Evolutionary conservation across 2,113 vertebrate genomes (phyloP), one percentile per base, ranked within the genome.

Genomic region (Ariopsis seemanni): DNA sequence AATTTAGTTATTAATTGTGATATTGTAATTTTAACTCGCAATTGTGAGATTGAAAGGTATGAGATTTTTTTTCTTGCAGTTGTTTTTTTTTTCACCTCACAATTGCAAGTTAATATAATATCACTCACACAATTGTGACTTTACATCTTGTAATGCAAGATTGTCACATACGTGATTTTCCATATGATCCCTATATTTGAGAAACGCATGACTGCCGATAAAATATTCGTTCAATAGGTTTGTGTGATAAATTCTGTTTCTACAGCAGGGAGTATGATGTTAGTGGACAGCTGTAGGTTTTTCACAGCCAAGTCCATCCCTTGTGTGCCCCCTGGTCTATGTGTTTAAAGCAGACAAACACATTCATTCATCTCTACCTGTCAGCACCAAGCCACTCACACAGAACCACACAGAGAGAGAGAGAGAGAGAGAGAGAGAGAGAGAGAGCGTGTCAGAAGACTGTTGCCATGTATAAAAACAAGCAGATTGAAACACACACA

Each of bases 311-410:
- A 82, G 85, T 82, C 81, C 69, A 20, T 58, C 60, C 75, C 90
- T 90, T 77, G 87, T 65, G 42, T 89, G 82, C 86, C 85, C 77
- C 85, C 42, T 55, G 55, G 82, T 84, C 75, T 89, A 79, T 90
- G 75, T 90, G 75, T 79, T 90, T 88, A 87, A 69, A 80, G 27
- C 71, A 87, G 82, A 78, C 83, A 85, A 83, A 87, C 71, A 57
- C 83, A 82, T 79, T 30, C 75, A 78, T 81, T 48, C 53, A 25
- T 90, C 75, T n/a, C 60, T 83, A 83, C 88, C 90, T 86, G 78
- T 72, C 88, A 82, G 50, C 82, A 80, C 62, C 7, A 62, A 69
- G 53, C 15, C 62, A 84, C 58, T 69, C 82, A 57, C 72, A 88
- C 79, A 67, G 3, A 80, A 30, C 74, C n/a, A 75, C 62, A 75